Base-by-base conservation (phyloP, 2,113 vertebrate species). In the Cavia aperea region DNA sequence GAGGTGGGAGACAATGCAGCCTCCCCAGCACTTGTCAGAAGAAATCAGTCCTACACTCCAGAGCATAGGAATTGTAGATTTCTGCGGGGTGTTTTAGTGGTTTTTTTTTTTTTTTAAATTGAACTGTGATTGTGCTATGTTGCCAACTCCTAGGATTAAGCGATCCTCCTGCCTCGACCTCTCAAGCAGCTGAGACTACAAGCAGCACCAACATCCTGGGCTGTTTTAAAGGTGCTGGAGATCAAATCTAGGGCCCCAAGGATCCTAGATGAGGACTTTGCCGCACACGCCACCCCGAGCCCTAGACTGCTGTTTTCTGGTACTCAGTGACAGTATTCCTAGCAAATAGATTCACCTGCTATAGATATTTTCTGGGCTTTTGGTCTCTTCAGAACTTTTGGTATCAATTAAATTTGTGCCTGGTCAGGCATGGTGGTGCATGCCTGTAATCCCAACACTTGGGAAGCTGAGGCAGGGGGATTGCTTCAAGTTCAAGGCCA, bases 11-110 rank as follows among this genome's bases (percentile, higher is more conserved):
- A 4, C n/a, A 19, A 7, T 31, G 10, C 18, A 3, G 62, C 13
- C n/a, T 18, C 7, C 54, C n/a, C 39, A 23, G 1, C 0, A 12
- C 24, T 4, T 46, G 26, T 73, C 10, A 0, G n/a, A 33, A 70
- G 58, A 65, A 83, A 7, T 33, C 24, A 2, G 23, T 5, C 56
- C 63, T 18, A 21, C n/a, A 0, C 3, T 78, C n/a, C 56, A 7
- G 56, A 62, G 39, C 15, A 13, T 14, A 13, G 14, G 81, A n/a
- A 54, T 4, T 2, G 19, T 23, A 9, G 0, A 21, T 54, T 60
- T 49, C 79, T 33, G 56, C 14, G 14, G 56, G 13, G 13, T 58
- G 43, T 46, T 54, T 46, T 14, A 43, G 11, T 62, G 15, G 31
- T 46, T 36, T 63, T 29, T 26, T 62, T 46, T 36, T 63, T 29